A percentile compares a stretch with the other conserved stretches of the same genome.
phyloP scores from a whole-genome alignment of 2,113 vertebrate species.

The Myrmophylax atrothorax region DNA sequence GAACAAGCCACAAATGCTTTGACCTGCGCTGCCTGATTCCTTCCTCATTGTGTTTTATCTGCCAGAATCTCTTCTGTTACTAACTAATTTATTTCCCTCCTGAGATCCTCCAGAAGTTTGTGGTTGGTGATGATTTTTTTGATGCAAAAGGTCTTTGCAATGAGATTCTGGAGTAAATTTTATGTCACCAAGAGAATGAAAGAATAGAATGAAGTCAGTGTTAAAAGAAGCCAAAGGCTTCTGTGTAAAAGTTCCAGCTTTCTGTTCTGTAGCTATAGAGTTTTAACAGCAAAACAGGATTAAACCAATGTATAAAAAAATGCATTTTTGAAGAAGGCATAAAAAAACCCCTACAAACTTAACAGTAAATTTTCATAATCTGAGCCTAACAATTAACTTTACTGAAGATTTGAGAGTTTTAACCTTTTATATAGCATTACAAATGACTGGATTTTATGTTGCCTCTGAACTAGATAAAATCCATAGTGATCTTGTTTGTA shows the following conservation, averaged over 20 bases:
- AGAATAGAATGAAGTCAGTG: neutral
- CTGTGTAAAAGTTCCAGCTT: neutral
- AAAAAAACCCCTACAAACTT: neutral
- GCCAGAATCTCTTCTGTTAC: neutral
- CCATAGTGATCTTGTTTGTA: neutral
- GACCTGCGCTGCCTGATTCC: neutral
- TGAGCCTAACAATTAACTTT: neutral
- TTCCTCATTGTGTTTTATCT: neutral
- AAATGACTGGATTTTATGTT: neutral
- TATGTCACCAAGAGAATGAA: neutral
- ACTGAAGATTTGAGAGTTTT: neutral
- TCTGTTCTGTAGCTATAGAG: neutral
- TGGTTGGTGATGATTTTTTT: neutral
- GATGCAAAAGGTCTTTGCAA: neutral
- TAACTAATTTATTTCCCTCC: neutral
- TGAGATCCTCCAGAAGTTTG: neutral
- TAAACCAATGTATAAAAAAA: neutral
- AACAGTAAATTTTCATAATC: neutral
- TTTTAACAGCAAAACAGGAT: neutral
- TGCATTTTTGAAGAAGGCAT: accelerated
- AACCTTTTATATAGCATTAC: neutral
- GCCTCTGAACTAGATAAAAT: neutral
- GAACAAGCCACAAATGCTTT: neutral
- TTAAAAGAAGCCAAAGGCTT: neutral
- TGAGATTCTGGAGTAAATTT: neutral